Evolutionary conservation across 2,113 vertebrate species (phyloP).

Genomic region (Verasper variegatus): DNA sequence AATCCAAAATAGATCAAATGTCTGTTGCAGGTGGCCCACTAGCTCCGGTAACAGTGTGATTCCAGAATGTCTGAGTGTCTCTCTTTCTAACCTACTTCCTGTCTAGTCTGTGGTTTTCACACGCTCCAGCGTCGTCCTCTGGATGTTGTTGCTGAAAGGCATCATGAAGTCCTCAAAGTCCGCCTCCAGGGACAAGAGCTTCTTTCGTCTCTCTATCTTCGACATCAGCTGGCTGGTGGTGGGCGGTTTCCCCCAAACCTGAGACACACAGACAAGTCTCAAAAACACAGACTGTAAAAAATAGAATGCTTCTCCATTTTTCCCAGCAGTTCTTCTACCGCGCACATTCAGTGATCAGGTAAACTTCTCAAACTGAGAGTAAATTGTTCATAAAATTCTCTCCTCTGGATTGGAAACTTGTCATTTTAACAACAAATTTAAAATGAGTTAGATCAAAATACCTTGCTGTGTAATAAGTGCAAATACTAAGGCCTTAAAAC

Average conservation of each 20-base stretch:
- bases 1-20: not conserved
- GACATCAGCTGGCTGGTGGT: constrained; percentile 82
- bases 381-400: no score
- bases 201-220: constrained; percentile 78
- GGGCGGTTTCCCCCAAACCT: constrained; percentile 87
- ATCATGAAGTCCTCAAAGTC: constrained; percentile 85
- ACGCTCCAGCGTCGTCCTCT: constrained; percentile 58
- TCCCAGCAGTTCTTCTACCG: no score
- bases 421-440: no score
- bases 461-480: not conserved
- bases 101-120: constrained; percentile 44
- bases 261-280: constrained; percentile 1
- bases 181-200: constrained; percentile 74
- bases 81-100: constrained; percentile 34
- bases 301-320: no score
- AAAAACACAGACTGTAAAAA: not conserved
- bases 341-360: not conserved
- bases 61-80: constrained; percentile 11
- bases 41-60: not conserved
- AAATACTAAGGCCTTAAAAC: not conserved
- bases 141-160: constrained; percentile 85
- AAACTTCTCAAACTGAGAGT: not conserved
- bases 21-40: not conserved
- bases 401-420: no score
- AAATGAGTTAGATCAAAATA: not conserved